phyloP scores from a whole-genome alignment of 2,113 vertebrate species.

The Ceyx margarethae region DNA sequence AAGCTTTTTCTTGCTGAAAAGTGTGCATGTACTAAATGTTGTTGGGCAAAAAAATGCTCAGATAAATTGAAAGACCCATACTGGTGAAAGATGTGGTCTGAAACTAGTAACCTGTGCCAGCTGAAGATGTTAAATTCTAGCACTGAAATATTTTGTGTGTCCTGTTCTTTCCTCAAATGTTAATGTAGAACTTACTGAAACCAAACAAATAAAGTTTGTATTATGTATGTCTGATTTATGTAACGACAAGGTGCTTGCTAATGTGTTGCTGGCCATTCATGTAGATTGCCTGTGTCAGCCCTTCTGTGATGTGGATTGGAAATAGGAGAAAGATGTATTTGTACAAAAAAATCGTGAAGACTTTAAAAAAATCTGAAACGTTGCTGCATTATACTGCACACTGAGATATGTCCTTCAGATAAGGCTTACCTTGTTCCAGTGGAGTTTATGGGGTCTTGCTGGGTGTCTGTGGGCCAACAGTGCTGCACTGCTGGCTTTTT shows the following conservation, averaged over 20 bases:
- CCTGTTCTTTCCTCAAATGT: neutral
- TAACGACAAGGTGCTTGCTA: neutral
- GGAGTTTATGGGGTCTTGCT: neutral
- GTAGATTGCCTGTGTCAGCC: rapidly evolving
- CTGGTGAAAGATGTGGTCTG: neutral
- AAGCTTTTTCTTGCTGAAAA: neutral
- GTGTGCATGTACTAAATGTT: neutral
- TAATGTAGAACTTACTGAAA: neutral
- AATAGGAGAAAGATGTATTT: neutral
- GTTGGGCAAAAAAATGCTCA: neutral
- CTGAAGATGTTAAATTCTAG: neutral
- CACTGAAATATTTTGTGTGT: neutral
- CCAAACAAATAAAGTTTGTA: neutral
- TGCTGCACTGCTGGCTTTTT: neutral
- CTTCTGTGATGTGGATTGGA: neutral
- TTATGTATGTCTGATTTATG: neutral
- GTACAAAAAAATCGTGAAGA: neutral
- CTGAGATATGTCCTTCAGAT: neutral
- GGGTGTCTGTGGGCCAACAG: neutral
- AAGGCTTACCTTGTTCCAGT: neutral
- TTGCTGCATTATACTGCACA: neutral
- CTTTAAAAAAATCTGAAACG: neutral
- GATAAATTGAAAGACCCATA: neutral
- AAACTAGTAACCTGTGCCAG: neutral
- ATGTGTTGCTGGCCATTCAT: neutral